Conservation (phyloP, 2,113 vertebrate genomes). For the Dermatemys mawii region DNA sequence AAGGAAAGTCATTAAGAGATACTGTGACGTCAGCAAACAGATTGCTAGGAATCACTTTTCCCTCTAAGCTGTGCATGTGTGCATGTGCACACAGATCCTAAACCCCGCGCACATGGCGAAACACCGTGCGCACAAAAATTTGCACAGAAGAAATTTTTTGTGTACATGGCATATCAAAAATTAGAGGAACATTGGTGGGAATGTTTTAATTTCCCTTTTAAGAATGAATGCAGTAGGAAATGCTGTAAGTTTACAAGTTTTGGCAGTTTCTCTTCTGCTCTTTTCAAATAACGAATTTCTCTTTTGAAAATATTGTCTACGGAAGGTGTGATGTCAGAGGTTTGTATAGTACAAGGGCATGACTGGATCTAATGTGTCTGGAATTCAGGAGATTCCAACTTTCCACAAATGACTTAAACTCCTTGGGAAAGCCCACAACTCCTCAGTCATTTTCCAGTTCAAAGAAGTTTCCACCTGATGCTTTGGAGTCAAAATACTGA, state of each 20-base stretch:
- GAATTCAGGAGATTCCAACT: conserved; percentile 61
- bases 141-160: too few relatives aligned
- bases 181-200: too few relatives aligned
- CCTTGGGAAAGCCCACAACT: conserved; percentile 74
- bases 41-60: conserved; percentile 65
- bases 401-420: conserved; percentile 72
- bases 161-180: too few relatives aligned
- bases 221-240: neutral
- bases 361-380: conserved; percentile 70
- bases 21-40: conserved; percentile 57
- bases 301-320: conserved; percentile 42
- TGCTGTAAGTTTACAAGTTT: conserved; percentile 43
- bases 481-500: conserved; percentile 19
- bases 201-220: conserved; percentile 65
- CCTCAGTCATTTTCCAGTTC: conserved; percentile 58
- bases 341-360: conserved; percentile 45
- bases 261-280: conserved; percentile 24
- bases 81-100: too few relatives aligned
- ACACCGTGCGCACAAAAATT: too few relatives aligned
- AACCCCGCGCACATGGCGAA: too few relatives aligned
- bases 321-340: conserved; percentile 51
- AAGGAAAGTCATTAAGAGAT: conserved; percentile 64
- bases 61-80: too few relatives aligned
- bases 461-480: conserved; percentile 53
- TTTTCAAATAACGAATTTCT: conserved; percentile 38